A percentile compares a stretch with the other conserved stretches of the same genome.
Evolutionary conservation across 2,888 invertebrate genomes (phyloP).

Genomic region (Nudaria mundana): DNA sequence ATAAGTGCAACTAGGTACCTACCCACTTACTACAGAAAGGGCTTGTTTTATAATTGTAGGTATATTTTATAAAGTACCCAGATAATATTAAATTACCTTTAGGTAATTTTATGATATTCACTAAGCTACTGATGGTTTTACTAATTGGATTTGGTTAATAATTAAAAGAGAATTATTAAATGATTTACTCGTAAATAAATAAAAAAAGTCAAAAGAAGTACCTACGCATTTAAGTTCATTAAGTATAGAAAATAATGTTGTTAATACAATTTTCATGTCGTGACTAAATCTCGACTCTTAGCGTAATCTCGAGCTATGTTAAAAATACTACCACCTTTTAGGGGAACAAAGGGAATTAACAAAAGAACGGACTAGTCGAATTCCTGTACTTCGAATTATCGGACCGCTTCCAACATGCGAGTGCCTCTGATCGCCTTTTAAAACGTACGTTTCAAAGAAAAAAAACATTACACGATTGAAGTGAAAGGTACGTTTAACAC

Average conservation of each 20-base stretch:
- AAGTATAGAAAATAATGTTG: not conserved
- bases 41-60: no score
- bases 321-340: constrained; percentile 74
- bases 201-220: no score
- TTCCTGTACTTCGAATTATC: constrained; percentile 66
- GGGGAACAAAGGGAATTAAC: constrained; percentile 71
- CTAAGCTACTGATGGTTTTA: no score
- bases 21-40: no score
- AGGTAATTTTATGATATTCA: no score
- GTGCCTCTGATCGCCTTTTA: constrained; percentile 53
- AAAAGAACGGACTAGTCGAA: constrained; percentile 72
- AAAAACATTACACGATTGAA: constrained; percentile 26
- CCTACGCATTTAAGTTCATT: no score
- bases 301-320: constrained; percentile 68
- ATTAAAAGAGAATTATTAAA: no score
- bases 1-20: no score
- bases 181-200: no score
- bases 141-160: no score
- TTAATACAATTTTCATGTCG: constrained; percentile 46
- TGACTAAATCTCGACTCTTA: constrained; percentile 74
- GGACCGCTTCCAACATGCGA: constrained; percentile 49
- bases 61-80: no score
- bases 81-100: no score
- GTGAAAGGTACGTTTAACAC: constrained; percentile 28
- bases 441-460: constrained; percentile 53